Conservation (phyloP, 2,797 vertebrate species). For the Mionectes olivaceus region DNA sequence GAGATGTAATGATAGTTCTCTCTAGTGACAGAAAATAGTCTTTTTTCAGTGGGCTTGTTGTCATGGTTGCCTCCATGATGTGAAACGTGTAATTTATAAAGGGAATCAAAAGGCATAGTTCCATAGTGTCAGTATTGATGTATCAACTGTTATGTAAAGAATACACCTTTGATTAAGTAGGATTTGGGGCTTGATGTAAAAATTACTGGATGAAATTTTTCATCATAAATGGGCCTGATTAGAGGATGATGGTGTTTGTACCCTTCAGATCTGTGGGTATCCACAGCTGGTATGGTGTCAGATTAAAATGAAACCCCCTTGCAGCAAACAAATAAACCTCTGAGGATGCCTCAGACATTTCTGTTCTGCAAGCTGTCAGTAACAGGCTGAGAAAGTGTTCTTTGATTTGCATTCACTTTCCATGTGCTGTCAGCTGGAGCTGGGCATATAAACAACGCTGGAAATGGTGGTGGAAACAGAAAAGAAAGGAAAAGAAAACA, state of each 20-base stretch:
- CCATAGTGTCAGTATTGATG: background rate
- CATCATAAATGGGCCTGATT: background rate
- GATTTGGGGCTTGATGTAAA: background rate
- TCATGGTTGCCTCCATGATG: background rate
- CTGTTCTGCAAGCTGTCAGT: background rate
- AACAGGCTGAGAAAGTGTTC: background rate
- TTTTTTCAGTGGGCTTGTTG: constrained; percentile 34
- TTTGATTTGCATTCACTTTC: background rate
- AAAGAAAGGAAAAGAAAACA: background rate
- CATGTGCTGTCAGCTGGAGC: background rate
- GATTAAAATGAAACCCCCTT: background rate
- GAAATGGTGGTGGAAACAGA: background rate
- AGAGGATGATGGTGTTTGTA: background rate
- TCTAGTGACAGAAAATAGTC: background rate
- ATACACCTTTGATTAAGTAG: background rate
- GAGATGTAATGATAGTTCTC: background rate
- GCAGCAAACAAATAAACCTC: background rate
- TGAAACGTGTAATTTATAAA: background rate
- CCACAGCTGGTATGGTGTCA: background rate
- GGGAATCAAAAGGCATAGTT: constrained; percentile 8
- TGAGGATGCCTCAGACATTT: background rate
- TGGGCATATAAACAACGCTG: background rate
- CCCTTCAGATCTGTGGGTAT: background rate
- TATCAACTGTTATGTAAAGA: background rate
- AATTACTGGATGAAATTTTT: background rate